Evolutionary conservation across 2,797 vertebrate species (phyloP), one percentile per base, ranked within the genome.

Genomic region (Muscicapa comitata): DNA sequence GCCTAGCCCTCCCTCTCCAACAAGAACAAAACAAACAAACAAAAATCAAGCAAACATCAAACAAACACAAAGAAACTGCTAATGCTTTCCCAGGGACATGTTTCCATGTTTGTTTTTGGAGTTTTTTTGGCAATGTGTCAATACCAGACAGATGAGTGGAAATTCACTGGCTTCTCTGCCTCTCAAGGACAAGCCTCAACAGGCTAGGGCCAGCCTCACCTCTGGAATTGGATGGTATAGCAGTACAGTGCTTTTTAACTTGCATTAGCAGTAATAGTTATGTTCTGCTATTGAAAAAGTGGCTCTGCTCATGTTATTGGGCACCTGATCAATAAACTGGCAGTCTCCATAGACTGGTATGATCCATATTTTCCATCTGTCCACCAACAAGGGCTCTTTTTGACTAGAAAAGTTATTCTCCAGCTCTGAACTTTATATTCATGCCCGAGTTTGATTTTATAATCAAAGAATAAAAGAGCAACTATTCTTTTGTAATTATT

Each of bases 341-440:
- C 23, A 48, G 23, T 73, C 40, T 79, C 25, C 0, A 0, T 45
- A 43, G 31, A 10, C 10, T 67, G 28, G n/a, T 31, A 57, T 10
- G 19, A 73, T 20, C 7, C 8, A 17, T 26, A 59, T 88, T 86
- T 77, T 84, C 42, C 14, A 43, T 42, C 19, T 14, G 8, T 40
- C 17, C n/a, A 90, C 31, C 35, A 76, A 20, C 13, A 70, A 90
- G n/a, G 21, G 2, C 24, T 66, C 9, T 40, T 81, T 93, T 71
- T 57, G 42, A 42, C n/a, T 88, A 74, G 11, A n/a, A 63, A 74
- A 61, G 40, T 33, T 38, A 65, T n/a, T 77, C 9, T 28, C 24
- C 35, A 61, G 8, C 43, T 71, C 38, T 53, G n/a, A 88, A 65
- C 6, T 75, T 51, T 20, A 50, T 78, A 71, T 45, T 77, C 23